Conservation (phyloP, 1,140 invertebrate species). For the Theocolax elegans region DNA sequence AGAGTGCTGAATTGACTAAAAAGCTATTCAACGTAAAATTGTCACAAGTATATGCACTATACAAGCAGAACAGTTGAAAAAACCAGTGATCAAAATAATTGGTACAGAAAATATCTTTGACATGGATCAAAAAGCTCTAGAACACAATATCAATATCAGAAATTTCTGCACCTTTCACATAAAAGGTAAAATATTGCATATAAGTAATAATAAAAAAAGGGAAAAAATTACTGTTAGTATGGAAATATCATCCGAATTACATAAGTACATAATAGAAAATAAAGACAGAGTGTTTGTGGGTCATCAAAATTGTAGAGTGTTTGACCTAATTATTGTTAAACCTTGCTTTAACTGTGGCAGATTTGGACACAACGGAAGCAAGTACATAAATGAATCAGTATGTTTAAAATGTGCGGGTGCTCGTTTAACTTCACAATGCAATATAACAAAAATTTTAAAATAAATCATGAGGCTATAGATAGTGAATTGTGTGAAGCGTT, state of each 20-base stretch:
- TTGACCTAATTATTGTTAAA: neutral
- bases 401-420: neutral
- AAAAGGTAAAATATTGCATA: neutral
- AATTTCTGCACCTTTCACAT: neutral
- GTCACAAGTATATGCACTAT: neutral
- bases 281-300: neutral
- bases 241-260: neutral
- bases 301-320: neutral
- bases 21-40: neutral
- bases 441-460: too few species aligned
- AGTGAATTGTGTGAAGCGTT: too few species aligned
- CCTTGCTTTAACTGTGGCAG: neutral
- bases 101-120: too few species aligned
- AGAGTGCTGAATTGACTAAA: neutral
- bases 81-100: neutral
- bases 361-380: neutral
- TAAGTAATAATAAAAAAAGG: neutral
- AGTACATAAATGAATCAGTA: neutral
- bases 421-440: too few species aligned
- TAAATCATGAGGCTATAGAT: too few species aligned
- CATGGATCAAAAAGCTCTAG: too few species aligned
- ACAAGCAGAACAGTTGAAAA: neutral
- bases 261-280: neutral
- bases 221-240: neutral
- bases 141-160: too few species aligned